Evolutionary conservation across 1,140 invertebrate species (phyloP), one percentile per base, ranked within the genome.

Genomic region (Bombus terrestris): DNA sequence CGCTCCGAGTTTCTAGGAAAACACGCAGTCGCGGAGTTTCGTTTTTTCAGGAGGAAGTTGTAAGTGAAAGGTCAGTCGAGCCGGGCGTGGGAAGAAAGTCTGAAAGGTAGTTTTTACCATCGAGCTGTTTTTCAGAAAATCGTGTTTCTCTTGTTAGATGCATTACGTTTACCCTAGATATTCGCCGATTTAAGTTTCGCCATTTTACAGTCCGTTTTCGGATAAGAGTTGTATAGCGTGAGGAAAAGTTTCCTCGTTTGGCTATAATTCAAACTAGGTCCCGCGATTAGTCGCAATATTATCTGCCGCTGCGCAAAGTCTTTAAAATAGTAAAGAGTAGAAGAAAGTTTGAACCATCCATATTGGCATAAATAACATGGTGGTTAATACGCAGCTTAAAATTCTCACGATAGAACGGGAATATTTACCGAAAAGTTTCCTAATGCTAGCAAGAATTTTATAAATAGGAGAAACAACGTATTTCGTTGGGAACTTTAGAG

Each of bases 1-100:
- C 47, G 57, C 43, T 85, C 10, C 69, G 62, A 86, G 85, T 81
- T 89, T 86, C 62, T 35, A 47, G 32, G 74, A 72, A 88, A 88
- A 81, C 57, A 87, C 64, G 80, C 66, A 66, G 18, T 39, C 62
- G 13, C 37, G 18, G 39, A 35, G 18, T 64, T 32, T 25, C n/a
- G 18, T 71, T 79, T 79, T 35, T 53, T 53, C 47, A 53, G 18
- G 47, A 18, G 47, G 18, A 53, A 53, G 47, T 53, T 53, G 47
- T 22, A 35, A 37, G 4, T 6, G 53, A 41, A 8, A 79, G 35
- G 43, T 83, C 71, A 35, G 12, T 74, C 2, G 57, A 35, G 10
- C 32, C 22, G 9, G 4, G 53, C 9, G 5, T 32, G 57, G 5
- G 43, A 35, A 59, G 69, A 43, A 64, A 82, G n/a, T 64, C 53